A percentile compares a stretch with the other conserved stretches of the same genome.
Evolutionary conservation across 1,140 invertebrate genomes (phyloP).

Genomic region (Formica selysi): DNA sequence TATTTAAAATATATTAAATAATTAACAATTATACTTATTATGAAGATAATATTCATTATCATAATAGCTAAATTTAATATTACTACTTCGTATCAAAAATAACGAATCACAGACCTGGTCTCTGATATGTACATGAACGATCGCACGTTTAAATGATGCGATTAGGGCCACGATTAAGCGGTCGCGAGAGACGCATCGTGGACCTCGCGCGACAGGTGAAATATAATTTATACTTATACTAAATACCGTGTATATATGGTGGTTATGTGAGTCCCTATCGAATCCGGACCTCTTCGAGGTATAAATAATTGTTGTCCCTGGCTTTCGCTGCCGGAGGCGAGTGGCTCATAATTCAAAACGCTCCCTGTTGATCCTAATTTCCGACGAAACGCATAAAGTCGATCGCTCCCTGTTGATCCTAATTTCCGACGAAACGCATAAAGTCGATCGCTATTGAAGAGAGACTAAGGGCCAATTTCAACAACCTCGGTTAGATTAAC

Average conservation of each 20-base stretch:
- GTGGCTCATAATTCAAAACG: constrained; percentile 46
- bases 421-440: constrained; percentile 38
- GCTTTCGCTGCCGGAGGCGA: constrained; percentile 46
- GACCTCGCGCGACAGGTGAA: constrained; percentile 30
- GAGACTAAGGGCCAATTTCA: too few relatives aligned
- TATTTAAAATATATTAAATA: not conserved
- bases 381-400: constrained; percentile 5
- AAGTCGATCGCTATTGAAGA: not conserved
- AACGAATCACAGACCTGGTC: constrained; percentile 18
- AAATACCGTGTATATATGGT: not conserved
- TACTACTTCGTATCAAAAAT: not conserved
- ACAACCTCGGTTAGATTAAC: too few relatives aligned
- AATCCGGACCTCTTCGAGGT: not conserved
- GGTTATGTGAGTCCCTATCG: not conserved
- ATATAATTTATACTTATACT: constrained; percentile 47
- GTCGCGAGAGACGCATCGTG: not conserved
- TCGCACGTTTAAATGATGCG: constrained; percentile 2
- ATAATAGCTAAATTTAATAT: not conserved
- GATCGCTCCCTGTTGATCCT: constrained; percentile 19
- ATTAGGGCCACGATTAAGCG: constrained; percentile 39
- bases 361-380: constrained; percentile 49
- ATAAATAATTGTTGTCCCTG: constrained; percentile 59
- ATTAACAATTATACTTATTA: not conserved
- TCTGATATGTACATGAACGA: not conserved
- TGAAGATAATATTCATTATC: not conserved